A percentile compares a stretch with the other conserved stretches of the same genome.
Evolutionary conservation across 1,140 invertebrate genomes (phyloP).

Genomic region (Caenorhabditis elegans): DNA sequence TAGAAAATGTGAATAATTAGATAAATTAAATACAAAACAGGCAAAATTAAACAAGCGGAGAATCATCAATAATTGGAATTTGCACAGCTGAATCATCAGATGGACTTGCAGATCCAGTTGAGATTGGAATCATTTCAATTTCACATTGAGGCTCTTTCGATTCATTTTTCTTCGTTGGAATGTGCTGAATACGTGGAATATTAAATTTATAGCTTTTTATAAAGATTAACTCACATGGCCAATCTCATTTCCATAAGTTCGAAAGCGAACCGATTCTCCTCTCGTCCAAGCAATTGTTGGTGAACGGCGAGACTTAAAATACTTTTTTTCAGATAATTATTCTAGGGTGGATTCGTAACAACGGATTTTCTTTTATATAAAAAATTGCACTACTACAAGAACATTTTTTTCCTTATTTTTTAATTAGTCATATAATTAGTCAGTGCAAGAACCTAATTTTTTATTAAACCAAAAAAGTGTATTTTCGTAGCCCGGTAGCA

Average conservation of each 20-base stretch:
- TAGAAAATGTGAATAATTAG: background rate
- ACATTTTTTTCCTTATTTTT: no score
- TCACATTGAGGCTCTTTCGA: background rate
- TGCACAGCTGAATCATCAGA: background rate
- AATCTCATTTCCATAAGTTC: slow-evolving; percentile 34
- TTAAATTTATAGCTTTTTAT: no score
- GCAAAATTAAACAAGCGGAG: background rate
- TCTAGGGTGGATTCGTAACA: background rate
- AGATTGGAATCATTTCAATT: background rate
- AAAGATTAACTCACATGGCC: background rate
- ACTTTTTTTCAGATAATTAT: no score
- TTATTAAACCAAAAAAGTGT: no score
- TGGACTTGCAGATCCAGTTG: background rate
- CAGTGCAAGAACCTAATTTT: no score
- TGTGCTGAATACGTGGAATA: background rate
- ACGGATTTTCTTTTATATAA: background rate
- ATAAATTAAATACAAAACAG: background rate
- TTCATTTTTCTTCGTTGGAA: background rate
- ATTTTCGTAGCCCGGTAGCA: no score
- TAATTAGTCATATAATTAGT: no score
- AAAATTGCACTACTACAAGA: background rate
- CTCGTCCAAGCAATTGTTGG: background rate
- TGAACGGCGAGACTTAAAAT: slow-evolving; percentile 9
- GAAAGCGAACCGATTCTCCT: slow-evolving; percentile 33
- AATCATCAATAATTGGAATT: background rate